Base-by-base conservation (phyloP, 2,797 vertebrate species). In the Bovichtus variegatus region DNA sequence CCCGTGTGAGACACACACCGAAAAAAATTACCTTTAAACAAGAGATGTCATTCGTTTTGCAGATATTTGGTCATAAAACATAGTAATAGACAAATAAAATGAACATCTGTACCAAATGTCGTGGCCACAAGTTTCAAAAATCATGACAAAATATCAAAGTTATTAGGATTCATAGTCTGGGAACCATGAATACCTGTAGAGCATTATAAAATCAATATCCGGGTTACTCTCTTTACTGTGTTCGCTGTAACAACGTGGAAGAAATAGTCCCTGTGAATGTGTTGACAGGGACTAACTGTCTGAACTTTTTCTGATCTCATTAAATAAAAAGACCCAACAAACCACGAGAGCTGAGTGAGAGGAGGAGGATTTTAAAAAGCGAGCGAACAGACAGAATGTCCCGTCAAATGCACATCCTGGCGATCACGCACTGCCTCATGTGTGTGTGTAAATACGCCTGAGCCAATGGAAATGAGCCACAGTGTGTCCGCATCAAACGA, bases 371-470 rank as follows among this genome's bases (percentile, higher is more conserved):
- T 19, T 25, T 16, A 50, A 72, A 21, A 40, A n/a, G n/a, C n/a
- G n/a, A n/a, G n/a, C n/a, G n/a, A n/a, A n/a, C n/a, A n/a, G n/a
- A n/a, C n/a, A n/a, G n/a, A n/a, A n/a, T n/a, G n/a, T n/a, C n/a
- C n/a, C n/a, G n/a, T n/a, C n/a, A n/a, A n/a, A n/a, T n/a, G n/a
- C n/a, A n/a, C n/a, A n/a, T n/a, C n/a, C n/a, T n/a, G n/a, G n/a
- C n/a, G n/a, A n/a, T n/a, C n/a, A n/a, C n/a, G n/a, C n/a, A n/a
- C n/a, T 83, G 80, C 65, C 84, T 93, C 77, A 94, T 95, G 95
- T 95, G 92, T 83, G 87, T 95, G 94, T 94, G 93, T 94, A 94
- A 95, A 94, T 92, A 86, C 92, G 90, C 71, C 81, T 66, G 63
- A 87, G 85, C 85, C 78, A 59, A 93, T 93, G 91, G 91, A 94